Evolutionary conservation across 2,113 vertebrate species (phyloP).

Genomic region (Labeo rohita): DNA sequence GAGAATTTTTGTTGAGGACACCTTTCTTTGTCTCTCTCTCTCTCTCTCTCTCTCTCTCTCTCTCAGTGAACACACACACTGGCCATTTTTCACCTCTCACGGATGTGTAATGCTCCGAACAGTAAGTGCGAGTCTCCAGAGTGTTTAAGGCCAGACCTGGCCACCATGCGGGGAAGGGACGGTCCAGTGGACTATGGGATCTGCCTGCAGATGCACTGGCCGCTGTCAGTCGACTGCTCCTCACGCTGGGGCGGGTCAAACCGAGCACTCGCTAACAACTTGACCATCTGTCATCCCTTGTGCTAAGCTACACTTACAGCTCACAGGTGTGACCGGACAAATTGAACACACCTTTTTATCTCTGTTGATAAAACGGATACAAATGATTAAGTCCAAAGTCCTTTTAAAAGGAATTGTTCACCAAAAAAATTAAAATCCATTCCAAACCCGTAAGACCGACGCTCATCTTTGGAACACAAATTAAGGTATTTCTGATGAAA

Average conservation of each 20-base stretch:
- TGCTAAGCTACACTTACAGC: conserved; percentile 54
- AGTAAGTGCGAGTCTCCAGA: conserved; percentile 28
- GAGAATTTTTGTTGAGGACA: neutral
- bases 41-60: neutral
- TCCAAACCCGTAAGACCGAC: too few relatives aligned
- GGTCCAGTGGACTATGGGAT: conserved; percentile 40
- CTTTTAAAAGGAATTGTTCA: neutral
- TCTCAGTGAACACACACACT: conserved; percentile 24
- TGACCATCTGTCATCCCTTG: conserved; percentile 26
- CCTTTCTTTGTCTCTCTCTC: neutral
- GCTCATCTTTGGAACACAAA: too few relatives aligned
- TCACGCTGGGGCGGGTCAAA: conserved; percentile 29
- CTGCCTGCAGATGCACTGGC: conserved; percentile 19
- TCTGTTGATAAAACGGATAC: neutral
- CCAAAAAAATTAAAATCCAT: too few relatives aligned
- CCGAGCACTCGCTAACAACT: conserved; percentile 13
- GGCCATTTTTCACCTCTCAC: conserved; percentile 40
- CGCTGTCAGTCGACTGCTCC: conserved; percentile 37
- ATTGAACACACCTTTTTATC: neutral
- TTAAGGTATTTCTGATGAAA: too few relatives aligned
- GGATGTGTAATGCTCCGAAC: conserved; percentile 30
- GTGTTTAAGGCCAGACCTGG: conserved; percentile 47
- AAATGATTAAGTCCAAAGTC: neutral
- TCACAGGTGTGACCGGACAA: conserved; percentile 13
- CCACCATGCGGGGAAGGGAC: conserved; percentile 21